Conservation (phyloP, 2,888 invertebrate genomes). For the Campoplex capitator region DNA sequence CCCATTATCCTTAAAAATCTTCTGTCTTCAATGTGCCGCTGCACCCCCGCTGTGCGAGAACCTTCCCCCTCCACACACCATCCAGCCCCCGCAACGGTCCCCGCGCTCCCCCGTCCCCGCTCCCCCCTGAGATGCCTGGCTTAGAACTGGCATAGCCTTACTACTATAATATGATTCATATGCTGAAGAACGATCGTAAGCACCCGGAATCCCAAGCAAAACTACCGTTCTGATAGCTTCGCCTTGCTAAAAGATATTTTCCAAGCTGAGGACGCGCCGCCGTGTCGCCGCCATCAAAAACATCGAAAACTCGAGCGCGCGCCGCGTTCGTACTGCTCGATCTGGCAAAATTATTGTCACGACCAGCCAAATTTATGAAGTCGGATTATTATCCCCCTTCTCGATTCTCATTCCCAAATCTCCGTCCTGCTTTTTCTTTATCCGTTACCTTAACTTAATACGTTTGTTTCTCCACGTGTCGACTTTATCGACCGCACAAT, state of each 20-base stretch:
- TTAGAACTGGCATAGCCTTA: too few species aligned
- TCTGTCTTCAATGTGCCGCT: too few species aligned
- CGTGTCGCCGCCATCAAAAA: conserved; percentile 48
- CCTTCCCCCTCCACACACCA: too few species aligned
- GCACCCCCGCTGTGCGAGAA: too few species aligned
- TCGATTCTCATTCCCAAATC: conserved; percentile 29
- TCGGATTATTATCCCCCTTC: conserved; percentile 66
- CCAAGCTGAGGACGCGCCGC: conserved; percentile 56
- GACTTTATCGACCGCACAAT: background rate
- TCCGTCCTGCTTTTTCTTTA: conserved; percentile 30
- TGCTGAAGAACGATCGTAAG: conserved; percentile 57
- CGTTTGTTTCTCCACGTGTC: conserved; percentile 9
- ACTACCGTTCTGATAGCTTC: conserved; percentile 59
- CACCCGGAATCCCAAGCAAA: conserved; percentile 57
- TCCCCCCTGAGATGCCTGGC: too few species aligned
- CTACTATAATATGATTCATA: conserved; percentile 73
- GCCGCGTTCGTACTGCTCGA: conserved; percentile 48
- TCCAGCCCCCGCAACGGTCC: too few species aligned
- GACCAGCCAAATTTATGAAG: conserved; percentile 70
- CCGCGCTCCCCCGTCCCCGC: too few species aligned
- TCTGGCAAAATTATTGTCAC: conserved; percentile 71
- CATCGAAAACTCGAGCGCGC: conserved; percentile 34
- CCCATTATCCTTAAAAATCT: too few species aligned
- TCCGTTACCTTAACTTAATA: conserved; percentile 11
- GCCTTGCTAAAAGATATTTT: conserved; percentile 59